phyloP scores from a whole-genome alignment of 2,888 invertebrate genomes.

The Himalopsyche tibetana region DNA sequence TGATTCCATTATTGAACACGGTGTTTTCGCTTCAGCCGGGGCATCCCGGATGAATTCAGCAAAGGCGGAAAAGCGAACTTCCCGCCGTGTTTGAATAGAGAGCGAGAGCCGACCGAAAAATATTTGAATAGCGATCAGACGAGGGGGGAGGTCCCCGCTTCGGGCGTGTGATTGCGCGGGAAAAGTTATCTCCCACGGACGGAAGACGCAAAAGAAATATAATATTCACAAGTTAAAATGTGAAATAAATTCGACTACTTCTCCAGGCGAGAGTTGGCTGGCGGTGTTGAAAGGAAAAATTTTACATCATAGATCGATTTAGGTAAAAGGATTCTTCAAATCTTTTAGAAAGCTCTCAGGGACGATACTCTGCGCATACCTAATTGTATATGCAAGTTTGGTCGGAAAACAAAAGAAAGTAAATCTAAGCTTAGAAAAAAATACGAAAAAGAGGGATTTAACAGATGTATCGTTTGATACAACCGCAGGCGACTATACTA shows the following conservation, averaged over 20 bases:
- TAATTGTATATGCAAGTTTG: not conserved
- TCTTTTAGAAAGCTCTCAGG: not conserved
- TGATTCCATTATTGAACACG: conserved; percentile 43
- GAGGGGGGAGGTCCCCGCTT: conserved; percentile 31
- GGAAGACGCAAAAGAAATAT: conserved; percentile 29
- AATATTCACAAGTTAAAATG: conserved; percentile 38
- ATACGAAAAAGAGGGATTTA: too few relatives aligned
- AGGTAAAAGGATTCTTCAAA: not conserved
- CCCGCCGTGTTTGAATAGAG: conserved; percentile 61
- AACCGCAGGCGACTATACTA: too few relatives aligned
- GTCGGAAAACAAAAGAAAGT: too few relatives aligned
- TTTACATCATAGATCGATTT: conserved; percentile 24
- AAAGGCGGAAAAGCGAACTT: conserved; percentile 7
- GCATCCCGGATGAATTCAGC: not conserved
- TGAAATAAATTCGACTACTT: conserved; percentile 25
- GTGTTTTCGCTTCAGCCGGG: conserved; percentile 35
- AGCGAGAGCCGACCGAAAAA: conserved; percentile 57
- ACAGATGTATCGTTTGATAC: too few relatives aligned
- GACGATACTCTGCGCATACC: not conserved
- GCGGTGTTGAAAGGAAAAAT: conserved; percentile 13
- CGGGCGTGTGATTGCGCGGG: conserved; percentile 48
- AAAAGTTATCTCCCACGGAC: conserved; percentile 42
- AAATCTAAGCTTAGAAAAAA: too few relatives aligned
- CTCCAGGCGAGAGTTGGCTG: not conserved
- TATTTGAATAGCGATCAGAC: conserved; percentile 64